Evolutionary conservation across 1,140 invertebrate species (phyloP).

Genomic region (Ruditapes philippinarum): DNA sequence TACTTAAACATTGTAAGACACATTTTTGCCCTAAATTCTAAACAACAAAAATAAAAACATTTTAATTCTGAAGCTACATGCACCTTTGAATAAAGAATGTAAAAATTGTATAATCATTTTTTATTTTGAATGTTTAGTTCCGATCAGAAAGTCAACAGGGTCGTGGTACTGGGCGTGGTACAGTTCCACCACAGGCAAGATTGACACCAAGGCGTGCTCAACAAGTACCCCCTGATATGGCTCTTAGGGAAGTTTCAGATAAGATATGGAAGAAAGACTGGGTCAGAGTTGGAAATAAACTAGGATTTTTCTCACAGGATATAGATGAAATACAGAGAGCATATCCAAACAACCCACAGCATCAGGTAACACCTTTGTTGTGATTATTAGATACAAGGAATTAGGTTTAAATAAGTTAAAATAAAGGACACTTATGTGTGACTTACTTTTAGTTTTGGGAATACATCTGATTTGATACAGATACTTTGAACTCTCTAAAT

Average conservation of each 20-base stretch:
- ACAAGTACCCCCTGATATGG: conserved; percentile 77
- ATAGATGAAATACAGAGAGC: conserved; percentile 77
- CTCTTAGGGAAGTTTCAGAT: conserved; percentile 78
- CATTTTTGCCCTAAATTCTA: too few relatives aligned
- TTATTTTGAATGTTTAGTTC: conserved; percentile 50
- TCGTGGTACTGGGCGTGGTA: background rate
- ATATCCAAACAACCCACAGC: conserved; percentile 69
- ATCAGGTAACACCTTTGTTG: too few relatives aligned
- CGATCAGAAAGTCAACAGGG: conserved; percentile 28
- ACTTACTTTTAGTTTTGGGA: too few relatives aligned
- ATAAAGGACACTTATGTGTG: too few relatives aligned
- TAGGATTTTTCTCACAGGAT: conserved; percentile 81
- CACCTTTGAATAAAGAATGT: too few relatives aligned
- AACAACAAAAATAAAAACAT: background rate
- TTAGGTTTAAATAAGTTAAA: too few relatives aligned
- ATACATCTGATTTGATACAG: too few relatives aligned
- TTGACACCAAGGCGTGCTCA: conserved; percentile 24
- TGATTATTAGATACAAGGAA: too few relatives aligned
- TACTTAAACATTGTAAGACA: too few relatives aligned
- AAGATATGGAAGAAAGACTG: conserved; percentile 82
- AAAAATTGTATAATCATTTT: too few relatives aligned
- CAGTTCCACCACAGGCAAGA: background rate
- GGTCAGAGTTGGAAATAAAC: conserved; percentile 82
- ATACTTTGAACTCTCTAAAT: too few relatives aligned
- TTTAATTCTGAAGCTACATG: background rate